Base-by-base conservation (phyloP, 2,113 vertebrate species). In the Clarias macrocephalus region DNA sequence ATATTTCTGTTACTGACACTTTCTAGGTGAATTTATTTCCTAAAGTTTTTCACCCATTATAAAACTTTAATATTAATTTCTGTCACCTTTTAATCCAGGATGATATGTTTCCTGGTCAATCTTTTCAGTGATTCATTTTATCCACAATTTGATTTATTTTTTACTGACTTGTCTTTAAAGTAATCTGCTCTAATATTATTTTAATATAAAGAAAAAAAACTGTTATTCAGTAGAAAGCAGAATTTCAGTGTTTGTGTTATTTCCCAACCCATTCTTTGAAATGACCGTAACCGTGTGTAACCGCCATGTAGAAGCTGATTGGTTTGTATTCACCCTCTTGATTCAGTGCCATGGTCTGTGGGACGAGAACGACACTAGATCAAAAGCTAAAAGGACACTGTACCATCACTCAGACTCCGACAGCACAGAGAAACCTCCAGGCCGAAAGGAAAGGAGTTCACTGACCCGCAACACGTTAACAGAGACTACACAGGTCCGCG, bases 301-400 rank as follows among this genome's bases (percentile, higher is more conserved):
- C n/a, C 33, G 21, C 16, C 11, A 16, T 33, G 25, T 42, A 63
- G 28, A 54, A 25, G 65, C 76, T 70, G 52, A 70, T 80, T n/a
- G n/a, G 15, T 60, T 2, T 59, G 9, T 63, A n/a, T 72, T 63
- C 23, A 12, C 12, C 37, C 37, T 48, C 57, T 81, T 62, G 68
- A 28, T 30, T 56, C 86, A 99, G 97, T 97, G 97, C 88, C 97
- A 99, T 0, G 97, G 97, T n/a, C 88, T 99, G 62, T 99, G 97
- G 97, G 97, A 98, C 87, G 96, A 97, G 89, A 96, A 96, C 0
- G 95, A 96, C 23, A 87, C 94, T 59, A 88, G 75, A 1, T 88
- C 90, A 33, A 56, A 28, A 11, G 95, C 94, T 48, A 13, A 92
- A 84, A 87, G 92, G 93, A 85, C 93, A 1, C 8, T 12, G 10